A percentile compares a stretch with the other conserved stretches of the same genome.
phyloP scores from a whole-genome alignment of 1,140 invertebrate species.

The Zaprionus nigranus region DNA sequence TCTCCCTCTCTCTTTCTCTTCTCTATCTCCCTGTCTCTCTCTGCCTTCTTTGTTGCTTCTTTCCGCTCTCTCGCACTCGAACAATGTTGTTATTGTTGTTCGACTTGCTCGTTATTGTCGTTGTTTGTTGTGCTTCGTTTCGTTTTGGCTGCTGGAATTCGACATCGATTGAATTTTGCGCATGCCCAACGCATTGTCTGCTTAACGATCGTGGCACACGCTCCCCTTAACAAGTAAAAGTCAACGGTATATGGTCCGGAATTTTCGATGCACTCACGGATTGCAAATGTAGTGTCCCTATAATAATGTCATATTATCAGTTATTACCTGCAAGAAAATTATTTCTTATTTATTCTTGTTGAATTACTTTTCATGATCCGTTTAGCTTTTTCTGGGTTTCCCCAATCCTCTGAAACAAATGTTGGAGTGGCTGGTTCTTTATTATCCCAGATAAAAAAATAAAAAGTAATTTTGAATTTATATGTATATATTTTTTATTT shows the following conservation, averaged over 20 bases:
- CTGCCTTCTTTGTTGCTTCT: background rate
- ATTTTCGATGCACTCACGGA: constrained; percentile 9
- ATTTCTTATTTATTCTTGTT: background rate
- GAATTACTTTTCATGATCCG: too few relatives aligned
- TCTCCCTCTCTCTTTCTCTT: background rate
- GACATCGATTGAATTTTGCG: constrained; percentile 46
- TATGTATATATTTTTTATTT: too few relatives aligned
- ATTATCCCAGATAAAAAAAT: too few relatives aligned
- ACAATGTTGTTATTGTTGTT: constrained; percentile 58
- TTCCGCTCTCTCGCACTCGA: constrained; percentile 33
- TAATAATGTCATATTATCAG: background rate
- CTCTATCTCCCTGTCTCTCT: background rate
- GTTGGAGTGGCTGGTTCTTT: too few relatives aligned
- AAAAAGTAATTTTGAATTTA: too few relatives aligned
- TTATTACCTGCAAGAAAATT: background rate
- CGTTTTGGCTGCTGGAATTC: constrained; percentile 34
- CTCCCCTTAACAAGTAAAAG: constrained; percentile 30
- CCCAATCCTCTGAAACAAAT: too few relatives aligned
- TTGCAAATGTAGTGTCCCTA: background rate
- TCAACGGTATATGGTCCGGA: constrained; percentile 20
- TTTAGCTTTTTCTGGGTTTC: too few relatives aligned
- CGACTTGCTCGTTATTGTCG: constrained; percentile 30
- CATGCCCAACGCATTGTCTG: constrained; percentile 38
- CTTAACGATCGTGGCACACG: constrained; percentile 42
- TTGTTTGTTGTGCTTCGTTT: constrained; percentile 11